phyloP scores from a whole-genome alignment of 2,113 vertebrate species.

The Mandrillus leucophaeus region DNA sequence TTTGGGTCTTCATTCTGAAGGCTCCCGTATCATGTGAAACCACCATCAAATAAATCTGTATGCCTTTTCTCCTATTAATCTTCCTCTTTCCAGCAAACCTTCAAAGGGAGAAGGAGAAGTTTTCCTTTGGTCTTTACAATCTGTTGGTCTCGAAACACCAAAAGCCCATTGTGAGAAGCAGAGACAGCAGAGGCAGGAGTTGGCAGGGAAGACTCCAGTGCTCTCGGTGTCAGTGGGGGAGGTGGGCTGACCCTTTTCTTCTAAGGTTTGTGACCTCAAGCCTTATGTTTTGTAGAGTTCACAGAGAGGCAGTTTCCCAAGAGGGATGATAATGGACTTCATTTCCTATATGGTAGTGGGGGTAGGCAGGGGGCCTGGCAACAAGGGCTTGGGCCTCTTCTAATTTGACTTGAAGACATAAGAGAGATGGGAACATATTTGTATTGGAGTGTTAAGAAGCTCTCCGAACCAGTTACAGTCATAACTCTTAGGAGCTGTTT shows the following conservation, averaged over 20 bases:
- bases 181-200: neutral
- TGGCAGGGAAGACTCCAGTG: neutral
- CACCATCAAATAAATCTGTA: neutral
- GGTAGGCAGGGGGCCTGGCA: rapidly evolving
- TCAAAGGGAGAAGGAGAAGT: neutral
- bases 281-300: neutral
- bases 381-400: neutral
- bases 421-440: neutral
- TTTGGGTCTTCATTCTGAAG: neutral
- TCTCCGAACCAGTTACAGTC: neutral
- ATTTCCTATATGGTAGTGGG: neutral
- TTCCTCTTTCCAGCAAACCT: neutral
- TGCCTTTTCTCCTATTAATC: neutral
- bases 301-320: neutral
- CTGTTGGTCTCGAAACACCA: neutral
- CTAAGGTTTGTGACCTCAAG: neutral
- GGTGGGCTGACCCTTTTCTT: neutral
- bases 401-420: neutral
- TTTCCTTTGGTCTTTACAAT: neutral
- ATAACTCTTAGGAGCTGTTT: neutral
- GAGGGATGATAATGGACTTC: no score
- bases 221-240: rapidly evolving
- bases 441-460: neutral
- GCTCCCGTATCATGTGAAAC: neutral
- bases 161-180: neutral